Evolutionary conservation across 2,888 invertebrate species (phyloP).

Genomic region (Pegoplata infirma): DNA sequence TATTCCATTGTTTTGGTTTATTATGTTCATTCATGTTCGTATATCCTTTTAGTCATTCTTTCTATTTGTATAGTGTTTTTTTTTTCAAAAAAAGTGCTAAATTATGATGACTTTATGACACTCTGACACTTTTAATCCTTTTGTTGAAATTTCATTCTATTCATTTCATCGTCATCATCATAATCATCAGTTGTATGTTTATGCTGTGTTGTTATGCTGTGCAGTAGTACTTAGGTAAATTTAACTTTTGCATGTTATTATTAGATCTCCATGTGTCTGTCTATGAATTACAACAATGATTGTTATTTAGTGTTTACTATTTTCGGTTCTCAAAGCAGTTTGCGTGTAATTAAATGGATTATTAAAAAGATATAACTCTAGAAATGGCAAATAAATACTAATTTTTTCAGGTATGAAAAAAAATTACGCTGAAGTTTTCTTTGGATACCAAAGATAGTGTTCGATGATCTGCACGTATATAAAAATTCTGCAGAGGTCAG

Average conservation of each 20-base stretch:
- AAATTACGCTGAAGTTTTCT: too few relatives aligned
- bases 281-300: neutral
- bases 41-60: conserved; percentile 16
- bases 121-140: conserved; percentile 68
- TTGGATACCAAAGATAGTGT: too few relatives aligned
- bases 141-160: conserved; percentile 62
- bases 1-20: conserved; percentile 52
- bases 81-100: conserved; percentile 49
- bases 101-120: conserved; percentile 72
- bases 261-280: neutral
- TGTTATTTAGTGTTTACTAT: conserved; percentile 1
- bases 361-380: neutral
- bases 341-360: conserved; percentile 22
- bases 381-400: neutral
- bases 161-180: conserved; percentile 40
- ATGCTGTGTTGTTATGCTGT: neutral
- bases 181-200: conserved; percentile 2
- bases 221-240: conserved; percentile 23
- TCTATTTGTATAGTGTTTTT: conserved; percentile 48
- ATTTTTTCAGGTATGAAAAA: neutral
- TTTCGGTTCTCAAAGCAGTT: conserved; percentile 7
- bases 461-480: too few relatives aligned
- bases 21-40: conserved; percentile 16
- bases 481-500: too few relatives aligned
- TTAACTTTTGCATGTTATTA: conserved; percentile 22